Evolutionary conservation across 2,797 vertebrate species (phyloP), one percentile per base, ranked within the genome.

Genomic region (Potorous gilbertii): DNA sequence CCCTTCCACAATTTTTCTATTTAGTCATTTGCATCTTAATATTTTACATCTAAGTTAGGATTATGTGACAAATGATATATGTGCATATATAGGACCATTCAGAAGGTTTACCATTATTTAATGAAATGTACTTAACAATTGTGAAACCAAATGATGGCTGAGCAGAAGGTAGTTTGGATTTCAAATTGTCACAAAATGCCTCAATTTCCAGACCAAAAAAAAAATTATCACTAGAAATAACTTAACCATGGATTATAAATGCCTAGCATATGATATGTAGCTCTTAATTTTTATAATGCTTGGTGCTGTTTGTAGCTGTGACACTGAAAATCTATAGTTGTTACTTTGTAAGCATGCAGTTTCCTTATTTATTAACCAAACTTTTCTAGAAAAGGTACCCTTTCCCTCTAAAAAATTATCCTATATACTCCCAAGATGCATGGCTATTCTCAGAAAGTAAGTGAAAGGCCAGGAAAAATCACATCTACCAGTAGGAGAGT

Each of bases 61-160:
- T 94, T 97, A 97, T 93, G 96, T 97, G 98, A 98, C 98, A 97
- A 95, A 96, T 0, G 0, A 95, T 97, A 97, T 96, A 94, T 81
- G 66, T 52, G 52, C 3, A 46, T 97, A 98, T 96, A 95, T 96
- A 95, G 97, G 66, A 95, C 92, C 97, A 56, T 98, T 94, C 97
- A 97, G 97, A 97, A 98, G 96, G 96, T 97, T 98, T 98, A 98
- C 96, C 96, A 95, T 98, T 98, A 97, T 95, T 98, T 97, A 98
- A 98, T 96, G 97, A 97, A 96, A 97, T 96, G 97, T 97, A 97
- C 96, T 98, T 98, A 98, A 98, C 97, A 97, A 97, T 98, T 98
- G 96, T 97, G 97, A 98, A 98, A 98, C 96, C 97, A 97, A 98
- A 96, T 94, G 95, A 98, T 90, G 97, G 97, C 97, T 93, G 87